Percentiles rank a stretch among this genome's conserved stretches.
These are phyloP conservation scores for Aquatica leii DNA, from an alignment of 2,888 invertebrate species.

Conservation along the genomic window DNA sequence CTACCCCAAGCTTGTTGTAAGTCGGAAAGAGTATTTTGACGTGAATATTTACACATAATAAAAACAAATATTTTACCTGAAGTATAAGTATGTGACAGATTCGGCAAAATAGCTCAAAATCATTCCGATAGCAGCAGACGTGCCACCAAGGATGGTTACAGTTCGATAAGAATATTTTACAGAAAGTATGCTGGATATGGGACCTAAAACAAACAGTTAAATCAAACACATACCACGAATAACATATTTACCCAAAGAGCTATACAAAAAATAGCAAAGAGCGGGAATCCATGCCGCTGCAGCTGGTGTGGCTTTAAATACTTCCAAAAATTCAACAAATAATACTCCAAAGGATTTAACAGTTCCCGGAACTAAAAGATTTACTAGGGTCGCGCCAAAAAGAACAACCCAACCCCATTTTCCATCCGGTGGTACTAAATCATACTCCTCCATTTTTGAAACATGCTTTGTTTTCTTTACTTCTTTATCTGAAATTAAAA, in stretches of 20 bases:
- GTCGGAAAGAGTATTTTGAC: no score
- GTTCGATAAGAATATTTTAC: slow-evolving; percentile 84
- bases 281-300: slow-evolving; percentile 87
- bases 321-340: slow-evolving; percentile 82
- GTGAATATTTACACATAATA: no score
- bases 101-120: slow-evolving; percentile 83
- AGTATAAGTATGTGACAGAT: slow-evolving; percentile 79
- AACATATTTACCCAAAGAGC: slow-evolving; percentile 76
- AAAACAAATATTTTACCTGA: slow-evolving; percentile 81
- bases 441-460: slow-evolving; percentile 65
- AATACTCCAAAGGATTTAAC: slow-evolving; percentile 89
- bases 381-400: slow-evolving; percentile 79
- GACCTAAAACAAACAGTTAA: slow-evolving; percentile 67
- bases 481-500: neutral
- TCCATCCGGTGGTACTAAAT: slow-evolving; percentile 83
- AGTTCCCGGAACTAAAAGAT: slow-evolving; percentile 85
- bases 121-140: slow-evolving; percentile 84
- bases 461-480: slow-evolving; percentile 40
- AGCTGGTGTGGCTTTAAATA: slow-evolving; percentile 76
- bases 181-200: slow-evolving; percentile 83
- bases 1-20: no score
- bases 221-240: slow-evolving; percentile 16
- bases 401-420: slow-evolving; percentile 86
- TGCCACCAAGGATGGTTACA: slow-evolving; percentile 83
- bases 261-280: slow-evolving; percentile 86